Conservation (phyloP, 2,797 vertebrate species). For the Acestrorhynchus altus region DNA sequence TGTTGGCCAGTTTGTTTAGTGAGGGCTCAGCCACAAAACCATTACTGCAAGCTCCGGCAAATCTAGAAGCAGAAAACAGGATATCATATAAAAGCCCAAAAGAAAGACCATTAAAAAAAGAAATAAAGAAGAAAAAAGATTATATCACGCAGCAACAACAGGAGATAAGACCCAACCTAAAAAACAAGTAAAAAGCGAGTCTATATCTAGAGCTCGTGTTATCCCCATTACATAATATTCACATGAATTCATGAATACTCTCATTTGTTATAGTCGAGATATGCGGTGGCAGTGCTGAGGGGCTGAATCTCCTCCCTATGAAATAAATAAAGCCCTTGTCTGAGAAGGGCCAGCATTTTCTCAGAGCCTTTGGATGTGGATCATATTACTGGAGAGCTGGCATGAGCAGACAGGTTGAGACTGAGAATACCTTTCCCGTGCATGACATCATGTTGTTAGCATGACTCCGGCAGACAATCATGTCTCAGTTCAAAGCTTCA, state of each 20-base stretch:
- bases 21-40: slow-evolving; percentile 8
- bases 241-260: slow-evolving; percentile 33
- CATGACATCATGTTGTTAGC: slow-evolving; percentile 75
- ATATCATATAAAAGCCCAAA: neutral
- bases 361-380: slow-evolving; percentile 77
- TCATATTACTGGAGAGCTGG: slow-evolving; percentile 79
- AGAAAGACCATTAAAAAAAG: neutral
- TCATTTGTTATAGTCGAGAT: slow-evolving; percentile 57
- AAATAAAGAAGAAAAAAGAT: neutral
- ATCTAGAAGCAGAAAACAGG: slow-evolving; percentile 19
- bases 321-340: slow-evolving; percentile 84
- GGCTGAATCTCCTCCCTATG: slow-evolving; percentile 76
- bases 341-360: slow-evolving; percentile 77
- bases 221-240: slow-evolving; percentile 18
- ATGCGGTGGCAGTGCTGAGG: slow-evolving; percentile 53
- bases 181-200: slow-evolving; percentile 3
- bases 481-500: slow-evolving; percentile 34
- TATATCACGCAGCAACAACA: slow-evolving; percentile 10
- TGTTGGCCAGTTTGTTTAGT: neutral
- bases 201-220: slow-evolving; percentile 5
- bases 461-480: slow-evolving; percentile 40
- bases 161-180: slow-evolving; percentile 19
- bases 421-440: slow-evolving; percentile 79
- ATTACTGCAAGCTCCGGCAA: slow-evolving; percentile 6
- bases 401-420: slow-evolving; percentile 81